Evolutionary conservation across 2,888 invertebrate genomes (phyloP).

Genomic region (Drosophila bunnanda): DNA sequence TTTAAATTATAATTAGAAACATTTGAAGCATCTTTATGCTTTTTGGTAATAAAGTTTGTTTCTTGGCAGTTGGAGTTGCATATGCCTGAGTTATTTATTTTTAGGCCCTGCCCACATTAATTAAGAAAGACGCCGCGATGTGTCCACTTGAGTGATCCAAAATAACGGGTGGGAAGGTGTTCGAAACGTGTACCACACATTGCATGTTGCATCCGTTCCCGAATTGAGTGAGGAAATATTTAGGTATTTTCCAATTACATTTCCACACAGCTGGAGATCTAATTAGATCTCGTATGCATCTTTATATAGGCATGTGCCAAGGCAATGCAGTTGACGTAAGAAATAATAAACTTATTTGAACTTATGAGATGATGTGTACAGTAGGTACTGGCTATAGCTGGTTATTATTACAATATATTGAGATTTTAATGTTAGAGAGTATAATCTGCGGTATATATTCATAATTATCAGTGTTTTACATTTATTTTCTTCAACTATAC

Average conservation of each 20-base stretch:
- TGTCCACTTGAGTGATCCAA: conserved; percentile 65
- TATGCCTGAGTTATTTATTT: conserved; percentile 56
- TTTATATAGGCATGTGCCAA: conserved; percentile 28
- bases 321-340: conserved; percentile 34
- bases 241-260: conserved; percentile 44
- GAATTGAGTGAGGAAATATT: conserved; percentile 44
- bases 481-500: background rate
- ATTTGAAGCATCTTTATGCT: conserved; percentile 42
- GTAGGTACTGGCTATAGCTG: background rate
- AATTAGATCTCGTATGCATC: conserved; percentile 49
- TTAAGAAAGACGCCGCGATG: conserved; percentile 48
- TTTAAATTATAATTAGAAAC: conserved; percentile 71
- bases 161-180: conserved; percentile 24
- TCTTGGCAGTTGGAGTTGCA: conserved; percentile 55
- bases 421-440: no score
- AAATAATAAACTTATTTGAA: conserved; percentile 14
- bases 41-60: conserved; percentile 44
- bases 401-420: no score
- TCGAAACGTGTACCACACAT: conserved; percentile 42
- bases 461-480: background rate
- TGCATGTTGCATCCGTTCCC: conserved; percentile 38
- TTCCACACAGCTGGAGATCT: conserved; percentile 57
- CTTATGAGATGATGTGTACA: background rate
- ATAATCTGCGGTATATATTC: no score
- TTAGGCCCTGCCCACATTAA: conserved; percentile 56